Conservation (phyloP, 2,113 vertebrate species). For the Percina caprodes region DNA sequence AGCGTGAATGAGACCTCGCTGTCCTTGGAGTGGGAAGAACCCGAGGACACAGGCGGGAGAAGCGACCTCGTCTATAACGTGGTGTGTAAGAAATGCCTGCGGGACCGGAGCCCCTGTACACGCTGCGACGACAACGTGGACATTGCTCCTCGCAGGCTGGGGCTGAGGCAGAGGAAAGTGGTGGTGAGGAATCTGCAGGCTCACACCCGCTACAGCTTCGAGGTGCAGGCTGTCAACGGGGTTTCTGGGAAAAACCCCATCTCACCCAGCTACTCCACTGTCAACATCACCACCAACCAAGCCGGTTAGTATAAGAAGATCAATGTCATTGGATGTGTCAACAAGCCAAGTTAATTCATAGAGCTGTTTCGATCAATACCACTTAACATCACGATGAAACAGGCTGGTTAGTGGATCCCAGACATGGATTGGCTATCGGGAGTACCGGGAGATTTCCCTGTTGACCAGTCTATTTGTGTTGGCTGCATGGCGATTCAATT, state of each 20-base stretch:
- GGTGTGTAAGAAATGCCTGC: constrained; percentile 96
- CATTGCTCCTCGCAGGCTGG: constrained; percentile 93
- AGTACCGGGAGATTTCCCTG: no score
- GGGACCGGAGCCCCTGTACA: constrained; percentile 88
- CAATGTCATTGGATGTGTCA: constrained; percentile 33
- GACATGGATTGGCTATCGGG: no score
- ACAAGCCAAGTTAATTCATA: constrained; percentile 60
- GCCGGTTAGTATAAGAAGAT: constrained; percentile 87
- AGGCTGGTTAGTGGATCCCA: constrained; percentile 41
- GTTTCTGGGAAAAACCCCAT: constrained; percentile 92
- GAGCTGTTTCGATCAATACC: constrained; percentile 70
- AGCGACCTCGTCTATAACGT: constrained; percentile 95
- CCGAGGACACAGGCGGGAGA: constrained; percentile 90
- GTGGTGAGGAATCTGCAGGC: constrained; percentile 96
- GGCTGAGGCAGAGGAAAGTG: constrained; percentile 90
- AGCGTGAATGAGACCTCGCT: constrained; percentile 97
- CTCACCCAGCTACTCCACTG: constrained; percentile 90
- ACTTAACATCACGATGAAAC: constrained; percentile 62
- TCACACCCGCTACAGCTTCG: constrained; percentile 97
- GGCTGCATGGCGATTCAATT: no score
- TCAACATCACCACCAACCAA: constrained; percentile 99
- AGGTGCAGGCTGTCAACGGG: constrained; percentile 96
- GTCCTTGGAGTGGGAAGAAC: constrained; percentile 96
- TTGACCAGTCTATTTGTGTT: no score
- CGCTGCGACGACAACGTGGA: constrained; percentile 98